Evolutionary conservation across 2,888 invertebrate genomes (phyloP).

Genomic region (Adela reaumurella): DNA sequence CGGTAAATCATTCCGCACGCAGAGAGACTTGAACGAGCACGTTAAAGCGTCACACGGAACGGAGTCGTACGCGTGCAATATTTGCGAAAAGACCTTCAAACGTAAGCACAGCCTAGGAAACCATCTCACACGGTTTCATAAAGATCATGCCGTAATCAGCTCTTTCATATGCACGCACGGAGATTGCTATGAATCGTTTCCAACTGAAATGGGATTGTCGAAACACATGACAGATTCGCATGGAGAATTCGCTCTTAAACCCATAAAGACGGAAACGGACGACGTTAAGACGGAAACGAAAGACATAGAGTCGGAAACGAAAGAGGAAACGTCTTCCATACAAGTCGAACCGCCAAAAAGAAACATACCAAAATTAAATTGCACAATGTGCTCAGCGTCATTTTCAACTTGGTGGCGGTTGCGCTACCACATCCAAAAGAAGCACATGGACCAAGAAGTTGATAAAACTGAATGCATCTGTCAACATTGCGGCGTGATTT

Average conservation of each 20-base stretch:
- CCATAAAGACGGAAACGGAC: neutral
- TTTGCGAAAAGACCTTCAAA: conserved; percentile 35
- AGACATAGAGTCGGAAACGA: conserved; percentile 13
- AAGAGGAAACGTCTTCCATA: conserved; percentile 16
- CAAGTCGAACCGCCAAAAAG: conserved; percentile 20
- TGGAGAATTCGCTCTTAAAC: conserved; percentile 10
- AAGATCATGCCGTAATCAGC: conserved; percentile 13
- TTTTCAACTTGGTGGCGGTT: conserved; percentile 29
- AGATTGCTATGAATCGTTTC: conserved; percentile 31
- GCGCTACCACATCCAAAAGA: neutral
- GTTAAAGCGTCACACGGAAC: conserved; percentile 38
- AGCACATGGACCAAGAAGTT: neutral
- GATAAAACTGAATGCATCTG: conserved; percentile 1
- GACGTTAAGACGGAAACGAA: conserved; percentile 19
- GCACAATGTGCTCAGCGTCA: conserved; percentile 33
- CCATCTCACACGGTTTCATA: conserved; percentile 36
- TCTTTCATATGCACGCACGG: conserved; percentile 34
- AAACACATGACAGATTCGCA: conserved; percentile 28
- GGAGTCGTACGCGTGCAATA: conserved; percentile 34
- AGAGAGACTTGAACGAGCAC: conserved; percentile 36
- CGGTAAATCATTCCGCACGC: conserved; percentile 37
- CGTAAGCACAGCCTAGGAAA: conserved; percentile 38
- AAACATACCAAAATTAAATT: conserved; percentile 20
- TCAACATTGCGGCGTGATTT: neutral
- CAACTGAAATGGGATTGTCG: conserved; percentile 37